Conservation (phyloP, 2,113 vertebrate genomes). For the Apaloderma vittatum region DNA sequence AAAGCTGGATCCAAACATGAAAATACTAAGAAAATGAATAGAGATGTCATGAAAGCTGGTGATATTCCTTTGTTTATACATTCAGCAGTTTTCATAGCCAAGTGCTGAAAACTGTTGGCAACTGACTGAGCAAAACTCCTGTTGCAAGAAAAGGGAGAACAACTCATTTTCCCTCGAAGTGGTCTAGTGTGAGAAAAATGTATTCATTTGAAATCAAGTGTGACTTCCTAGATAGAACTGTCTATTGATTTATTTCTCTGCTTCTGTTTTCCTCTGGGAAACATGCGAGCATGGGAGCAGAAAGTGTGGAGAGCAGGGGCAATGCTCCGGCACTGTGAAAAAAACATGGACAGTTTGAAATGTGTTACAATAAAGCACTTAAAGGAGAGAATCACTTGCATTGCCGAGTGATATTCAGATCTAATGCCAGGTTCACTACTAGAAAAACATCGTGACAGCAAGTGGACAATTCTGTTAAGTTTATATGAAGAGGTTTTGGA, state of each 20-base stretch:
- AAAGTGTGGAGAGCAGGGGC: not conserved
- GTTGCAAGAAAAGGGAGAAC: not conserved
- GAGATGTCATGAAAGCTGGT: not conserved
- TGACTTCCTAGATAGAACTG: slow-evolving; percentile 6
- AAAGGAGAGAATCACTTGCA: not conserved
- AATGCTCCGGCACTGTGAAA: not conserved
- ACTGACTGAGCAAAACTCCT: not conserved
- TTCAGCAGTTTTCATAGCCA: not conserved
- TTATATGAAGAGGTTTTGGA: not conserved
- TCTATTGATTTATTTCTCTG: slow-evolving; percentile 46
- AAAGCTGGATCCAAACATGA: not conserved
- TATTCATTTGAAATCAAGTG: slow-evolving; percentile 6
- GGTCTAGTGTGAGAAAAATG: not conserved
- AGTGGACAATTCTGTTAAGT: not conserved
- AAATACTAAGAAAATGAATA: not conserved
- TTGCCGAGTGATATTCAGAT: not conserved
- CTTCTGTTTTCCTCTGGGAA: not conserved
- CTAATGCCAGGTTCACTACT: not conserved
- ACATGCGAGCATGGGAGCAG: not conserved
- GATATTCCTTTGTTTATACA: not conserved
- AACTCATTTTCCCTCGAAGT: not conserved
- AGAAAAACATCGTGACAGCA: not conserved
- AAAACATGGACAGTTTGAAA: not conserved
- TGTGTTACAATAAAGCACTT: not conserved
- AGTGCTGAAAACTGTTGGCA: not conserved